Base-by-base conservation (phyloP, 1,140 invertebrate species). In the Drosophila pallidifrons region DNA sequence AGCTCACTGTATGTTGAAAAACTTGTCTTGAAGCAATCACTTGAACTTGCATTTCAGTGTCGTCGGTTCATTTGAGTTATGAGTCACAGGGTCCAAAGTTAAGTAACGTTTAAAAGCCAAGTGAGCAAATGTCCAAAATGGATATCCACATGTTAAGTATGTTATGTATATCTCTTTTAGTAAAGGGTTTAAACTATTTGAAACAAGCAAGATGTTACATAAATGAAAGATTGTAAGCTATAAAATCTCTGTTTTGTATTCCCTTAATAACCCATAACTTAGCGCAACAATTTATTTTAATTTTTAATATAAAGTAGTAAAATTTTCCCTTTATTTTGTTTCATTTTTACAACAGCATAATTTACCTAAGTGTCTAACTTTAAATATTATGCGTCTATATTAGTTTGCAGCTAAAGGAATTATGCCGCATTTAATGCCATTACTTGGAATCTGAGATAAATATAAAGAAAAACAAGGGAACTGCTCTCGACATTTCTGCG, bases 21-120 rank as follows among this genome's bases (percentile, higher is more conserved):
- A 43, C 11, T 43, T 43, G n/a, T 13, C 41, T 13, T 43, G 11
- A 43, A 43, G 11, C 11, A 43, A 43, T 43, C n/a, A 13, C 41
- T 43, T 43, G 13, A 43, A 43, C 41, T n/a, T 25, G 20, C 16
- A 28, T 28, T 25, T 28, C 5, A 49, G 10, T 49, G 47, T 20
- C 20, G n/a, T 35, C 32, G 28, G 11, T 35, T 54, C n/a, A 3
- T 32, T 35, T 54, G 0, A 35, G 30, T 11, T 54, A 7, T 54
- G 30, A 32, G 28, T 32, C 25, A 35, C 13, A 54, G 13, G 28
- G 30, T 13, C 7, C 11, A 15, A 30, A 32, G 51, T 54, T 54
- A 54, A 54, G 28, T 54, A 35, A 54, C 7, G n/a, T 35, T 15
- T 10, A 54, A 49, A 20, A 43, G 41, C 41, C n/a, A 43, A 43